Evolutionary conservation across 2,888 invertebrate species (phyloP).

Genomic region (Drosophila antonietae): DNA sequence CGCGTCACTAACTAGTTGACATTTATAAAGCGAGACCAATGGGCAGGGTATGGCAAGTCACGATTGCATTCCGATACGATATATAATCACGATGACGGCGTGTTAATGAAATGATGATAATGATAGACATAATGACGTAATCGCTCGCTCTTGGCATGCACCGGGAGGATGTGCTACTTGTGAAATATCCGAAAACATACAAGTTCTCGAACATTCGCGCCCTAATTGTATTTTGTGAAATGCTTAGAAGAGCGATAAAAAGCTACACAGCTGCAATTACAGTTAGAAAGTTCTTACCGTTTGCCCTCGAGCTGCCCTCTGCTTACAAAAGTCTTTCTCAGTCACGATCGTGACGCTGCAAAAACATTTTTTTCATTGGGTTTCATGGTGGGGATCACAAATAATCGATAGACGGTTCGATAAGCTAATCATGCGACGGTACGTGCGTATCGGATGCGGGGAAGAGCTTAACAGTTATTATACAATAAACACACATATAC

Average conservation of each 20-base stretch:
- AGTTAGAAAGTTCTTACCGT: constrained; percentile 41
- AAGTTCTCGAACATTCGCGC: constrained; percentile 58
- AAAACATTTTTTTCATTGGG: constrained; percentile 1
- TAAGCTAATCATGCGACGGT: constrained; percentile 30
- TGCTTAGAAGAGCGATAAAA: constrained; percentile 9
- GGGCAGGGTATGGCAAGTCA: constrained; percentile 35
- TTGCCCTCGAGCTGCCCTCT: constrained; percentile 11
- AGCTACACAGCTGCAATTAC: background rate
- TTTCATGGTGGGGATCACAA: constrained; percentile 16
- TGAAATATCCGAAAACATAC: constrained; percentile 23
- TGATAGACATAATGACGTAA: constrained; percentile 34
- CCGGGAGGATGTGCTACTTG: constrained; percentile 12
- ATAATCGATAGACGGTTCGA: constrained; percentile 30
- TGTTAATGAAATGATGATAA: constrained; percentile 19
- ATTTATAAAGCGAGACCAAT: background rate
- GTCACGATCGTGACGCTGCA: constrained; percentile 38
- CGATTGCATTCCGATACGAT: constrained; percentile 42
- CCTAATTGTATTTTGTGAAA: constrained; percentile 28
- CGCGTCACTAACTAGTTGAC: background rate
- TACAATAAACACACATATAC: constrained; percentile 23
- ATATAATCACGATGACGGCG: constrained; percentile 28
- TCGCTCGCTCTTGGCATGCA: constrained; percentile 3
- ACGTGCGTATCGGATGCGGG: constrained; percentile 35
- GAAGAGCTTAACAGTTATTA: constrained; percentile 42
- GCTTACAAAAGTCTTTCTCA: background rate